Evolutionary conservation across 2,797 vertebrate species (phyloP).

Genomic region (Micropoecilia bifurca): DNA sequence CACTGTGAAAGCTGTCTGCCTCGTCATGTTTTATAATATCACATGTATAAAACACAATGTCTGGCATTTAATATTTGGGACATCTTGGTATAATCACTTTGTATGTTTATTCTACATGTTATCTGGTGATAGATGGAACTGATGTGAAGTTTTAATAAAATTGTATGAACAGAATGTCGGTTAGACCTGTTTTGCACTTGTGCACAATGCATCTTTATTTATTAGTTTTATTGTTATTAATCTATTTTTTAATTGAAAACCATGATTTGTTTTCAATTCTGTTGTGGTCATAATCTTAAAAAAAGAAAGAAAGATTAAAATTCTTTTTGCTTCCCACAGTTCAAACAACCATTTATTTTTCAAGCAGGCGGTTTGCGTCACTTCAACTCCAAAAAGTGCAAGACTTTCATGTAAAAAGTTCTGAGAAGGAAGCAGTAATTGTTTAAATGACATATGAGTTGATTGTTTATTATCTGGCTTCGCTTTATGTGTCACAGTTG

Average conservation of each 20-base stretch:
- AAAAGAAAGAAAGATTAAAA: constrained; percentile 6
- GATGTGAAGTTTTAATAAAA: constrained; percentile 47
- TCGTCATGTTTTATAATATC: constrained; percentile 5
- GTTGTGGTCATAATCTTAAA: constrained; percentile 13
- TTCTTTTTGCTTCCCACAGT: constrained; percentile 33
- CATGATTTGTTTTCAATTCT: neutral
- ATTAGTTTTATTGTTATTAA: constrained; percentile 38
- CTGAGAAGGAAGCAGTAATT: constrained; percentile 37
- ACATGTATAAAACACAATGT: neutral
- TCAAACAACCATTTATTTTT: constrained; percentile 31
- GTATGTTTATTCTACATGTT: constrained; percentile 31
- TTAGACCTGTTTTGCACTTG: constrained; percentile 43
- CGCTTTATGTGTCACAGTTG: constrained; percentile 65
- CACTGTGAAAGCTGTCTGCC: neutral
- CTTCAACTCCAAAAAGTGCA: constrained; percentile 34
- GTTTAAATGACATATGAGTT: constrained; percentile 43
- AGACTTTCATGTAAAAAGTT: constrained; percentile 36
- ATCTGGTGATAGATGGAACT: constrained; percentile 55
- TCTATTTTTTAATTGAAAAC: constrained; percentile 28
- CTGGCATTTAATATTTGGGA: constrained; percentile 29
- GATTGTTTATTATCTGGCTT: constrained; percentile 61
- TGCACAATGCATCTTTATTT: constrained; percentile 59
- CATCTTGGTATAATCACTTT: constrained; percentile 49
- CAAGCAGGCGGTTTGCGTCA: constrained; percentile 33
- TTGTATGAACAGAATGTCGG: constrained; percentile 38